Conservation (phyloP, 1,140 invertebrate species). For the Psilanteris sp. region DNA sequence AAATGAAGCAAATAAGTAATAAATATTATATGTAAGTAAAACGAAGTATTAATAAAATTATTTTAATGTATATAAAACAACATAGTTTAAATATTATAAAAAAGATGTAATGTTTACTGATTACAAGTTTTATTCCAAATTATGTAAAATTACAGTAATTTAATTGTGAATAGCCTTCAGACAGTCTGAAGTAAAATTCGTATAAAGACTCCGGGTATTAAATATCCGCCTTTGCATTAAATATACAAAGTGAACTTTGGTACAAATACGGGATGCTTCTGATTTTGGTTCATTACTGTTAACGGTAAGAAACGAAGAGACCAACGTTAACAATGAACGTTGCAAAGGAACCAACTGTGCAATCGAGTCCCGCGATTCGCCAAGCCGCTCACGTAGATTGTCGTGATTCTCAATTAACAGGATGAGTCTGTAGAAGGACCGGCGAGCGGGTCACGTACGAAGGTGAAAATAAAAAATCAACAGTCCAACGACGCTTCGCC, state of each 20-base stretch:
- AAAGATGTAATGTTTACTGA: too few species aligned
- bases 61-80: too few species aligned
- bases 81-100: too few species aligned
- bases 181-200: too few species aligned
- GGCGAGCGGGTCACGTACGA: conserved; percentile 46
- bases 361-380: conserved; percentile 61
- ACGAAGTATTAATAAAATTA: too few species aligned
- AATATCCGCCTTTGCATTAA: neutral
- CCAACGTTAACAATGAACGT: conserved; percentile 46
- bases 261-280: conserved; percentile 11
- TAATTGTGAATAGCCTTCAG: too few species aligned
- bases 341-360: conserved; percentile 30
- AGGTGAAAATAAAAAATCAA: conserved; percentile 66
- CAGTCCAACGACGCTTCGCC: conserved; percentile 47
- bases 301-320: conserved; percentile 32
- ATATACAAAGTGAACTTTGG: conserved; percentile 33
- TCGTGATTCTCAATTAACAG: conserved; percentile 73
- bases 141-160: too few species aligned
- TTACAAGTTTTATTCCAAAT: too few species aligned
- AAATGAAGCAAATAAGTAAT: too few species aligned
- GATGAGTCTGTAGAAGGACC: conserved; percentile 44
- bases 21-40: too few species aligned
- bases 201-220: too few species aligned
- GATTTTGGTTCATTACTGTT: conserved; percentile 45
- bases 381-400: conserved; percentile 69